Evolutionary conservation across 2,113 vertebrate species (phyloP), one percentile per base, ranked within the genome.

Genomic region (Channa maculata): DNA sequence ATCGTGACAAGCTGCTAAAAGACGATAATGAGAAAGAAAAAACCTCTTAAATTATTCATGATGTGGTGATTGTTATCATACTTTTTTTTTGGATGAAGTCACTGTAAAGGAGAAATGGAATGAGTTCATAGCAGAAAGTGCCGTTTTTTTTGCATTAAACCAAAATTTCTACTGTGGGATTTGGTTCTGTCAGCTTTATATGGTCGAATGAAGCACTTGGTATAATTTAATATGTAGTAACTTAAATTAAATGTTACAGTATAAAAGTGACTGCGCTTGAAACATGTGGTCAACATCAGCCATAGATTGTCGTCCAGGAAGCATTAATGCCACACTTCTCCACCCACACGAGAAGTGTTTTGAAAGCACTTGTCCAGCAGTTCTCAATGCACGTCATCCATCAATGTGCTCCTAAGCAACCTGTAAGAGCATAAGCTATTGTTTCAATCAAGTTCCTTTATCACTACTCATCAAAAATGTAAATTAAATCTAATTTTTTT

Each of bases 331-430:
- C 36, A 8, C 38, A 3, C 41, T 63, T 68, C 48, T 80, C 63
- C 61, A 54, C 54, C 51, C 39, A 73, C 62, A 71, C 85, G 85
- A 85, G 86, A 93, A 90, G 71, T 80, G 79, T 89, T 83, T 65
- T 76, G 38, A 72, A 58, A 86, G 59, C 55, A 80, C 72, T 70
- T 90, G 58, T 86, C 83, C 76, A 65, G 77, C 53, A 54, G 55
- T 63, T 84, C 91, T 84, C 83, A 75, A 86, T 88, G 87, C 86
- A 88, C 52, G 68, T 89, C 83, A 90, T 75, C 89, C 85, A 84
- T 64, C 33, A 24, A 24, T 24, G 24, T 24, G 24, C 24, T 24
- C 24, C 1, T 24, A 24, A 24, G 24, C 24, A 24, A 24, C 24
- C 24, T 24, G 24, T 24, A 24, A 24, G 24, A 24, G 24, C 24